A percentile compares a stretch with the other conserved stretches of the same genome.
phyloP scores from a whole-genome alignment of 1,140 invertebrate genomes.

The Aphaenogaster rudis region DNA sequence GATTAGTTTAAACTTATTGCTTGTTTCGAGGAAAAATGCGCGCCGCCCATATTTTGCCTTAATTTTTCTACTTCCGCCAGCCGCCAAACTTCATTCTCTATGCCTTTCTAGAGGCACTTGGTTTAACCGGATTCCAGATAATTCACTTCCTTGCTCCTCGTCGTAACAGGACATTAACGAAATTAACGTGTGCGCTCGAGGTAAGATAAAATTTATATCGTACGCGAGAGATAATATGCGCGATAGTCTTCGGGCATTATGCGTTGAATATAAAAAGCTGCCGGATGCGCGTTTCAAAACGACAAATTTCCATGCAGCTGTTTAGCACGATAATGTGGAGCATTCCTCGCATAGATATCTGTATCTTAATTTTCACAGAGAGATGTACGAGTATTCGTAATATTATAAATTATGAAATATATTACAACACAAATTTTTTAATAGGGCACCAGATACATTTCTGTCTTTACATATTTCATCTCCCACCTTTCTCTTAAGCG shows the following conservation, averaged over 20 bases:
- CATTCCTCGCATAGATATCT: background rate
- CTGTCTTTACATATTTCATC: constrained; percentile 19
- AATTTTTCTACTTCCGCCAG: constrained; percentile 56
- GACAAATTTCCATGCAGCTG: constrained; percentile 6
- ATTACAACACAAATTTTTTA: background rate
- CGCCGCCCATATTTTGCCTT: constrained; percentile 52
- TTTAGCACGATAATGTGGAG: background rate
- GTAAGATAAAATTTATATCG: constrained; percentile 71
- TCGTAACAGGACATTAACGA: constrained; percentile 67
- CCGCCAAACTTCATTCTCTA: constrained; percentile 61
- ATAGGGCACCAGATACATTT: background rate
- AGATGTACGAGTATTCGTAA: too few species aligned
- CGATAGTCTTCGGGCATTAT: constrained; percentile 51
- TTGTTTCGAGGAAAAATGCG: constrained; percentile 30
- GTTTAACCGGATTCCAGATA: constrained; percentile 62
- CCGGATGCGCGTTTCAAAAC: constrained; percentile 4
- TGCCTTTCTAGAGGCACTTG: constrained; percentile 61
- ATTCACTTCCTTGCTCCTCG: constrained; percentile 59
- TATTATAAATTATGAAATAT: constrained; percentile 30
- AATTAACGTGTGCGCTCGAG: constrained; percentile 68
- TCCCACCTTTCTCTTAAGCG: constrained; percentile 23
- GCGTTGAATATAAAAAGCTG: constrained; percentile 18
- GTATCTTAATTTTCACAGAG: background rate
- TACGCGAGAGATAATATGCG: constrained; percentile 36
- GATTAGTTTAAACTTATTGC: constrained; percentile 29